Conservation (phyloP, 1,140 invertebrate species). For the Polypedilum pembai region DNA sequence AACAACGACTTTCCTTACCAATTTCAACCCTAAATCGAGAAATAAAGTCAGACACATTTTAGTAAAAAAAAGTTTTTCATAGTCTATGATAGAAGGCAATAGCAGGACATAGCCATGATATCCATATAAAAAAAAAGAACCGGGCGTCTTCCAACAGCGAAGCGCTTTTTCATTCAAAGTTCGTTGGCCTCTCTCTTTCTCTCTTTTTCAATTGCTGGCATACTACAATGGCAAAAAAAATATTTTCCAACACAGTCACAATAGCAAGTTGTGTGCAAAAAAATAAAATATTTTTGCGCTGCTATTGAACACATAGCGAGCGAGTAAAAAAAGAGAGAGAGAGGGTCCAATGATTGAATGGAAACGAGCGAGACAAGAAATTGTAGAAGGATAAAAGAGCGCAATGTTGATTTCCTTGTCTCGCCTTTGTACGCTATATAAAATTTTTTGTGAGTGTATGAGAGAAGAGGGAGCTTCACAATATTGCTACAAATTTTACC, state of each 20-base stretch:
- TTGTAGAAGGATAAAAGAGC: constrained; percentile 16
- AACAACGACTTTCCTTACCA: too few species aligned
- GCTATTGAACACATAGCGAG: neutral
- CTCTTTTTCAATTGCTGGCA: neutral
- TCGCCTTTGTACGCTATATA: neutral
- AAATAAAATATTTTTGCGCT: neutral
- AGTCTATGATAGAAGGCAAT: neutral
- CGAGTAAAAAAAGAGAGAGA: neutral
- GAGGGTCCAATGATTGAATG: neutral
- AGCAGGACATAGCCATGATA: neutral
- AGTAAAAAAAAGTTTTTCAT: neutral
- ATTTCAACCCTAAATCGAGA: neutral
- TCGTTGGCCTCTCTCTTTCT: constrained; percentile 16
- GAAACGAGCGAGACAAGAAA: too few species aligned
- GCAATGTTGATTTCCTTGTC: constrained; percentile 16
- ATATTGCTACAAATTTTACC: neutral
- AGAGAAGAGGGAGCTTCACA: neutral
- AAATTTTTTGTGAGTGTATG: neutral
- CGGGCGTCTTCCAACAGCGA: neutral
- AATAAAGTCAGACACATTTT: neutral
- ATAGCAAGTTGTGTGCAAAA: neutral
- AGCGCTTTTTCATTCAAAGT: constrained; percentile 6
- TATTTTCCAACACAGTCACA: neutral
- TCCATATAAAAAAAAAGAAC: neutral
- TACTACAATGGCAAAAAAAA: neutral